These are phyloP conservation scores for Tragopan temminckii DNA, from an alignment of 2,797 vertebrate species.

Conservation along the genomic window DNA sequence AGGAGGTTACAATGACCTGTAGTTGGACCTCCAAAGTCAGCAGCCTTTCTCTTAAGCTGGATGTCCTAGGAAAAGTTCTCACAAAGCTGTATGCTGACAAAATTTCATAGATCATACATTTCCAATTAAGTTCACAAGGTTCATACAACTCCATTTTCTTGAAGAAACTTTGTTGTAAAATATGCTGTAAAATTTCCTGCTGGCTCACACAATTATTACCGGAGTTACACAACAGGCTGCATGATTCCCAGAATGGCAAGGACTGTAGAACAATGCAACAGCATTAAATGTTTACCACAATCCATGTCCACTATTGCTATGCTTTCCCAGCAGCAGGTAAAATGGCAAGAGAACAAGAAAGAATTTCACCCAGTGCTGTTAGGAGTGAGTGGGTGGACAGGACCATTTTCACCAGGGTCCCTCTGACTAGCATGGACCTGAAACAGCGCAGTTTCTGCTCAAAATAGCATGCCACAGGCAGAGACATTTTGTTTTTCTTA, in stretches of 20 bases:
- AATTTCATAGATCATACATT: not conserved
- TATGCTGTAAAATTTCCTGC: not conserved
- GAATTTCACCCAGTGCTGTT: not conserved
- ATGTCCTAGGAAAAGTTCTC: not conserved
- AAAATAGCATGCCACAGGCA: constrained; percentile 69
- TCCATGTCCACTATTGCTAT: not conserved
- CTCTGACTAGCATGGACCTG: constrained; percentile 2
- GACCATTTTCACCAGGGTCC: constrained; percentile 42
- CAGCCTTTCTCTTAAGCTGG: not conserved
- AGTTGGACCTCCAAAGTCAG: not conserved
- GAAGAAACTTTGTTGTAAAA: not conserved
- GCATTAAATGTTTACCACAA: not conserved
- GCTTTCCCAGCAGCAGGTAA: not conserved
- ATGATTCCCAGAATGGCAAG: not conserved
- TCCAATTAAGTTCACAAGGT: not conserved
- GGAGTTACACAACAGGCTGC: not conserved
- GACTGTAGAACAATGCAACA: not conserved
- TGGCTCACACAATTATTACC: not conserved
- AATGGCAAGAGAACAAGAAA: not conserved
- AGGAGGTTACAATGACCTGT: not conserved
- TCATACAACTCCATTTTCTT: not conserved
- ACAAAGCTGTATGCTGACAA: not conserved
- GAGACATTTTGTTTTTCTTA: constrained; percentile 73
- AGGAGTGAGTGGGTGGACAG: constrained; percentile 13
- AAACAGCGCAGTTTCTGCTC: constrained; percentile 51